Conservation (phyloP, 64 coral and sea anemone species). For the Montipora sp. region DNA sequence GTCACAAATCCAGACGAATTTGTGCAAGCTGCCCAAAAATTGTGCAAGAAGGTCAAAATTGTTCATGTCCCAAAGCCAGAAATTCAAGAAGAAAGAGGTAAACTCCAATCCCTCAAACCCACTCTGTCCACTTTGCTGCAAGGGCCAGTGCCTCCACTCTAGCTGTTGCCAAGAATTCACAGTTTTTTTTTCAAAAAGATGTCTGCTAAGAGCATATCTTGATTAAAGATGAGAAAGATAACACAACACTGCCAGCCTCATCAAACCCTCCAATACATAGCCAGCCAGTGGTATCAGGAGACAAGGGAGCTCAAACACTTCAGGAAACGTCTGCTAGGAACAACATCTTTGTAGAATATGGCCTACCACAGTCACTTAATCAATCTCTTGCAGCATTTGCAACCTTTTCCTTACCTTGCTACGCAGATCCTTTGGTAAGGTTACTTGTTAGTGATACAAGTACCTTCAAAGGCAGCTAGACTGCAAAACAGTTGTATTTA, state of each 20-base stretch:
- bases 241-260: conserved; percentile 33
- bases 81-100: conserved; percentile 23
- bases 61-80: conserved; percentile 10
- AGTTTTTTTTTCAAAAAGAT: conserved; percentile 46
- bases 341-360: no score
- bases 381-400: no score
- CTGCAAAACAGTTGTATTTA: no score
- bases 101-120: conserved; percentile 18
- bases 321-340: neutral
- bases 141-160: conserved; percentile 61
- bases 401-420: no score
- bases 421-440: no score
- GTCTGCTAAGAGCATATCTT: conserved; percentile 47
- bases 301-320: conserved; percentile 30
- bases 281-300: conserved; percentile 35
- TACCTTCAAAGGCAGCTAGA: no score
- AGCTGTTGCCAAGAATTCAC: conserved; percentile 60
- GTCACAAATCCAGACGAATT: conserved; percentile 70
- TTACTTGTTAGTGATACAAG: no score
- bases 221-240: conserved; percentile 37
- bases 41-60: conserved; percentile 38
- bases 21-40: conserved; percentile 17
- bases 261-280: conserved; percentile 24
- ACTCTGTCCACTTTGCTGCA: conserved; percentile 52
- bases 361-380: no score